Evolutionary conservation across 2,888 invertebrate species (phyloP).

Genomic region (Rhimphoctona megacephalus): DNA sequence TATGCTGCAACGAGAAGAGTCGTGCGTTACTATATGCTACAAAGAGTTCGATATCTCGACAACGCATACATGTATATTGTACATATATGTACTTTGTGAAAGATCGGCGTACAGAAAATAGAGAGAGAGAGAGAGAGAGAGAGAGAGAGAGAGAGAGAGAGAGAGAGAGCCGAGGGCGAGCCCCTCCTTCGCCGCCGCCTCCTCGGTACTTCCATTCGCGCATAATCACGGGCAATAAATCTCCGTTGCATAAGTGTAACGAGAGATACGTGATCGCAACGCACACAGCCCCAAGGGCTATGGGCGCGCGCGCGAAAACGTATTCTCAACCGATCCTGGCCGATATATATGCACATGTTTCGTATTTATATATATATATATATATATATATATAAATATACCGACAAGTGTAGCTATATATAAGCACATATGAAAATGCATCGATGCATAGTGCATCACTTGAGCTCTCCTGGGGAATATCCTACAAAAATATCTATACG

Average conservation of each 20-base stretch:
- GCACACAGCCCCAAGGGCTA: constrained; percentile 81
- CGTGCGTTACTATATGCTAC: constrained; percentile 38
- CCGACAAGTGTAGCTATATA: neutral
- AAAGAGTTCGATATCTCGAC: constrained; percentile 66
- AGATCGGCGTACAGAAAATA: constrained; percentile 39
- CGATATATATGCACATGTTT: constrained; percentile 45
- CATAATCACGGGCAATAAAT: constrained; percentile 84
- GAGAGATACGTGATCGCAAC: constrained; percentile 84
- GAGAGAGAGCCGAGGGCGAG: constrained; percentile 68
- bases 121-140: constrained; percentile 47
- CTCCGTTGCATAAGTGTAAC: constrained; percentile 85
- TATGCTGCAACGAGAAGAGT: constrained; percentile 46
- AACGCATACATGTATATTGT: constrained; percentile 38
- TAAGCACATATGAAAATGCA: constrained; percentile 7
- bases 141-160: constrained; percentile 60
- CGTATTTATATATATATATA: constrained; percentile 32
- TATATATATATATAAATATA: constrained; percentile 20
- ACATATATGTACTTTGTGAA: constrained; percentile 42
- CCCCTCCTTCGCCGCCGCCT: constrained; percentile 68
- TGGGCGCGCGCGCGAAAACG: constrained; percentile 52
- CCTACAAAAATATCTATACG: constrained; percentile 25
- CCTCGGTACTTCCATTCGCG: constrained; percentile 80
- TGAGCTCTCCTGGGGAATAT: constrained; percentile 24
- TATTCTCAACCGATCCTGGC: constrained; percentile 47
- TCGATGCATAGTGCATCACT: constrained; percentile 20